Percentiles rank a stretch among this genome's conserved stretches.
These are phyloP conservation scores for Spongia lamella DNA, from an alignment of 37 sponge, comb jelly and placozoan genomes.

Conservation along the genomic window DNA sequence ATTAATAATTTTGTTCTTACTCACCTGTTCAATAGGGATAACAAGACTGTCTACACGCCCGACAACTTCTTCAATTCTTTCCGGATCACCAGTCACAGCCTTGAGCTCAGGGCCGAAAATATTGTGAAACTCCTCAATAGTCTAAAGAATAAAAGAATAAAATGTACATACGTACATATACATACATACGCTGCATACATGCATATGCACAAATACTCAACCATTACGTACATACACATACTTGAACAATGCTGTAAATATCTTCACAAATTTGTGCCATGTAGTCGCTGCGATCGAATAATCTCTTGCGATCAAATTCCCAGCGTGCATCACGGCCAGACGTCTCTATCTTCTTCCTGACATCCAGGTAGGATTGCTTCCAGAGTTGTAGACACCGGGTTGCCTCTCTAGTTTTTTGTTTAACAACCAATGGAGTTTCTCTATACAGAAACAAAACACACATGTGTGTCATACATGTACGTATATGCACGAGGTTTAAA, in stretches of 20 bases:
- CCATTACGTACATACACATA: slow-evolving; percentile 24
- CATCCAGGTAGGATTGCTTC: slow-evolving; percentile 93
- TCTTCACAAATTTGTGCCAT: slow-evolving; percentile 90
- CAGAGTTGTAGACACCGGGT: slow-evolving; percentile 72
- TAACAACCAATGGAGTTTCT: slow-evolving; percentile 60
- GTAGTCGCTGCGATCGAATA: slow-evolving; percentile 94
- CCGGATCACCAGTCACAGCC: slow-evolving; percentile 95
- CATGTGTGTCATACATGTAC: too few relatives aligned
- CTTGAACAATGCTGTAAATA: slow-evolving; percentile 85
- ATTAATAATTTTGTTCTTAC: background rate
- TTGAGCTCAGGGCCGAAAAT: slow-evolving; percentile 99
- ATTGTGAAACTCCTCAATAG: slow-evolving; percentile 97
- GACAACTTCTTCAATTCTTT: slow-evolving; percentile 80
- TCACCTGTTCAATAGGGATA: slow-evolving; percentile 61
- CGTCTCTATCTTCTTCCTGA: slow-evolving; percentile 96
- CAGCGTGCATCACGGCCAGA: slow-evolving; percentile 97
- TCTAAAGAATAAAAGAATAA: slow-evolving; percentile 33
- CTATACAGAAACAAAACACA: slow-evolving; percentile 13
- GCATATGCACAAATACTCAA: background rate
- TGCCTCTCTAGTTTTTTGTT: slow-evolving; percentile 83
- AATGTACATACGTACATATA: background rate
- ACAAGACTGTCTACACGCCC: slow-evolving; percentile 77
- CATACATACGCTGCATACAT: background rate
- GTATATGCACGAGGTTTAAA: too few relatives aligned
- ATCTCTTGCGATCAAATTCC: slow-evolving; percentile 95